Evolutionary conservation across 2,888 invertebrate genomes (phyloP).

Genomic region (Ptychoptera albimana): DNA sequence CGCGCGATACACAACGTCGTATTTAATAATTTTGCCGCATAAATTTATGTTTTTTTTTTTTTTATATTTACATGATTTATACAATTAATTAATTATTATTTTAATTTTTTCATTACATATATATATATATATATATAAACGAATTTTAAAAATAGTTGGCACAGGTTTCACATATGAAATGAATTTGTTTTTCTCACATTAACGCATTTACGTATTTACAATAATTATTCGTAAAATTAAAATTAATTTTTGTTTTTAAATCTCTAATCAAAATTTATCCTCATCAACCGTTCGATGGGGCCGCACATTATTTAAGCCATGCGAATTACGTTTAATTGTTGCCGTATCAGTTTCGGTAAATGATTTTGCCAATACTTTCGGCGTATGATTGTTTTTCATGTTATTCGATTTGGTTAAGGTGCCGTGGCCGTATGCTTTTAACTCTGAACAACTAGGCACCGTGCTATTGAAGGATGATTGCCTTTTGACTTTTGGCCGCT

Average conservation of each 20-base stretch:
- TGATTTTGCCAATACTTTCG: constrained; percentile 51
- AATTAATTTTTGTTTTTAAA: too few species aligned
- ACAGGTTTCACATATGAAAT: too few species aligned
- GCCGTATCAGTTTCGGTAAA: constrained; percentile 61
- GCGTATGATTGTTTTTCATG: constrained; percentile 44
- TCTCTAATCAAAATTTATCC: constrained; percentile 22
- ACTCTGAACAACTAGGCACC: constrained; percentile 24
- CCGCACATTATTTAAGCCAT: constrained; percentile 43
- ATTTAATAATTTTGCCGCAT: too few species aligned
- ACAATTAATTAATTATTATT: too few species aligned
- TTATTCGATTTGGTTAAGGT: constrained; percentile 41
- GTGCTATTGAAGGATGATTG: constrained; percentile 52
- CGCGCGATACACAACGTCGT: too few species aligned
- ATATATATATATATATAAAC: too few species aligned
- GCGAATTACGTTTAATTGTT: constrained; percentile 58
- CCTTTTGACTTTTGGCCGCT: constrained; percentile 37
- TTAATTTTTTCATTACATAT: too few species aligned
- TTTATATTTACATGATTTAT: too few species aligned
- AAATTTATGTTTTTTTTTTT: too few species aligned
- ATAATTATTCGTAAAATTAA: neutral
- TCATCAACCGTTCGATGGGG: constrained; percentile 23
- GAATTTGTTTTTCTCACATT: too few species aligned
- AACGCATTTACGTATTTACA: too few species aligned
- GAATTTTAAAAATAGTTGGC: too few species aligned
- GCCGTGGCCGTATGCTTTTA: constrained; percentile 24